These are phyloP conservation scores for Cheilinus undulatus DNA, from an alignment of 2,113 vertebrate species.

Conservation along the genomic window DNA sequence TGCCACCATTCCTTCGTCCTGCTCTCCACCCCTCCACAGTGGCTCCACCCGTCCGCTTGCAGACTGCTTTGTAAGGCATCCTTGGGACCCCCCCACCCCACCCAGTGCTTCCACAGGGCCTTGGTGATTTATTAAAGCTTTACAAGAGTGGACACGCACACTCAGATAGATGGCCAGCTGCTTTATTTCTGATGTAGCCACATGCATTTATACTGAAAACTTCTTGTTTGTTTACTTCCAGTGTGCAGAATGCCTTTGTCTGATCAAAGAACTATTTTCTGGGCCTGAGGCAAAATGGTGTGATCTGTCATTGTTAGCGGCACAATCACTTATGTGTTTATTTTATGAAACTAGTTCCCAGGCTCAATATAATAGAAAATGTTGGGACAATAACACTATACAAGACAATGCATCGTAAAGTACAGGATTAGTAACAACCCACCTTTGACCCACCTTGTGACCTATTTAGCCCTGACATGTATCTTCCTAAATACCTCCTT, in stretches of 20 bases:
- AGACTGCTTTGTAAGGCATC: constrained; percentile 74
- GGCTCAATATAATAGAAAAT: too few species aligned
- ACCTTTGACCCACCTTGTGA: too few species aligned
- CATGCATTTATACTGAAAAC: constrained; percentile 29
- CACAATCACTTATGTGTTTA: not conserved
- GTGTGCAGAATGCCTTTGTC: not conserved
- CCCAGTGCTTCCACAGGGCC: constrained; percentile 17
- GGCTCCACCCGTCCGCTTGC: constrained; percentile 21
- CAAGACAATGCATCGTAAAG: too few species aligned
- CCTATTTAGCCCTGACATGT: not conserved
- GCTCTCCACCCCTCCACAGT: constrained; percentile 39
- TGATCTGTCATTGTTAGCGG: not conserved
- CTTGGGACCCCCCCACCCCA: constrained; percentile 18
- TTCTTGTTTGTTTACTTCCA: constrained; percentile 16
- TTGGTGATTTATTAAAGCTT: constrained; percentile 73
- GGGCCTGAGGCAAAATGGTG: not conserved
- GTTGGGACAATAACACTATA: too few species aligned
- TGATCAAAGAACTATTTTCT: constrained; percentile 10
- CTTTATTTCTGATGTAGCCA: constrained; percentile 31
- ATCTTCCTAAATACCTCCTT: not conserved
- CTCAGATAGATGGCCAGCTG: constrained; percentile 46
- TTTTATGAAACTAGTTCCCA: not conserved
- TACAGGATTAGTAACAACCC: too few species aligned
- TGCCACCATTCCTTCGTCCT: constrained; percentile 57
- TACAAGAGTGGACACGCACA: constrained; percentile 46